Evolutionary conservation across 2,797 vertebrate genomes (phyloP), one percentile per base, ranked within the genome.

Genomic region (Pogoniulus pusillus): DNA sequence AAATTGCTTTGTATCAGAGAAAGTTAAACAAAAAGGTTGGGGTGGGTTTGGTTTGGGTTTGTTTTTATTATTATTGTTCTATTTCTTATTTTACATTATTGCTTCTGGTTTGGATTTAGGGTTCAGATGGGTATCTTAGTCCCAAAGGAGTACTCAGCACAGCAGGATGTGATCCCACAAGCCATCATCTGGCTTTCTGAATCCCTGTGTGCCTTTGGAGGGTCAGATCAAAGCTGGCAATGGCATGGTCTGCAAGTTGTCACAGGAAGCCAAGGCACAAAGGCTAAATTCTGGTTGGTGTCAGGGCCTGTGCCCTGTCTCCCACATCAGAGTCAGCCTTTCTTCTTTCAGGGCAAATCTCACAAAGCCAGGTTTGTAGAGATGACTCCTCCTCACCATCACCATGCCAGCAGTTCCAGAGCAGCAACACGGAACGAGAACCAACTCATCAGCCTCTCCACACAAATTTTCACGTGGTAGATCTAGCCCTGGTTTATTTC

Each of bases 1-100:
- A 95, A 96, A 95, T 81, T 86, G 64, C 92, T 93, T 91, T 89
- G 62, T 94, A 92, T 93, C 89, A 93, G 87, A 93, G 93, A 94
- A 95, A 95, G 78, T 83, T 59, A 70, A 94, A 74, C 54, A 71
- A 90, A 91, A 93, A 86, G n/a, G 10, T 81, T 64, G 34, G 70
- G 26, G 77, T 53, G 63, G 30, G 1, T 15, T 45, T 13, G 45
- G 11, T 22, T 23, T 20, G 45, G 20, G 45, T 53, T 53, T 53
- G 26, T 53, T 53, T 53, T 51, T 27, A 24, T 51, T 51, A 51
- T 27, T 51, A 24, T 27, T 51, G 49, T 14, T n/a, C 62, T 68
- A 58, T 85, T 89, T 87, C 63, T 76, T 63, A 70, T 63, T 91
- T 93, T 76, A 64, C 83, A 16, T 43, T 80, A 62, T 6, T 70